Evolutionary conservation across 1,140 invertebrate genomes (phyloP), one percentile per base, ranked within the genome.

Genomic region (Tetramorium alpestre): DNA sequence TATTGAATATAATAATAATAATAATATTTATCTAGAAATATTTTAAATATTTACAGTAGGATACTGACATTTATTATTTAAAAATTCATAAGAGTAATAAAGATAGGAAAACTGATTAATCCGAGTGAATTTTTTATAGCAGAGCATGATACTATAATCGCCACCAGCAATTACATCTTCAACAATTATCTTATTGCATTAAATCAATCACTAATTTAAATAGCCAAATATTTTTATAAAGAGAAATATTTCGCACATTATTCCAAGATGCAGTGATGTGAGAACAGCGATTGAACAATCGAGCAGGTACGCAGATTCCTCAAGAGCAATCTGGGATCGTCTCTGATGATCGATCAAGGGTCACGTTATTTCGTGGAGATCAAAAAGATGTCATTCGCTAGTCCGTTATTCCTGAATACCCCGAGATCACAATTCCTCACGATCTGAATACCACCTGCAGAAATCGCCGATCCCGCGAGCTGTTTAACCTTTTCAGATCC

Each of bases 361-460:
- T 93, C 92, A 92, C 87, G 90, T 92, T 89, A 92, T 89, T 92
- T 85, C 64, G 72, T 85, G 65, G 60, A 81, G 89, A 92, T 92
- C 82, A 88, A 87, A 88, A 86, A 91, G 89, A 93, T 93, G 90
- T 93, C 92, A 92, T 90, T 93, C 75, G 84, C 62, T 89, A 90
- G 85, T 70, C 92, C 92, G 91, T 92, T 92, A 92, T 87, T 92
- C 76, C 65, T 80, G 65, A 90, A 92, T 91, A 72, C 77, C 41
- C 62, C 49, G 70, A 51, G 60, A 90, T 87, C 84, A 87, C 84
- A 16, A 58, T 76, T 76, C 77, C 82, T 91, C 80, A 84, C 88
- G 73, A 87, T 91, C 78, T 33, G 6, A 65, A 51, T 84, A 90
- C 87, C 91, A 91, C 88, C 91, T 91, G 88, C 56, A 87, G 70